phyloP scores from a whole-genome alignment of 2,113 vertebrate species.

The Phasianus colchicus region DNA sequence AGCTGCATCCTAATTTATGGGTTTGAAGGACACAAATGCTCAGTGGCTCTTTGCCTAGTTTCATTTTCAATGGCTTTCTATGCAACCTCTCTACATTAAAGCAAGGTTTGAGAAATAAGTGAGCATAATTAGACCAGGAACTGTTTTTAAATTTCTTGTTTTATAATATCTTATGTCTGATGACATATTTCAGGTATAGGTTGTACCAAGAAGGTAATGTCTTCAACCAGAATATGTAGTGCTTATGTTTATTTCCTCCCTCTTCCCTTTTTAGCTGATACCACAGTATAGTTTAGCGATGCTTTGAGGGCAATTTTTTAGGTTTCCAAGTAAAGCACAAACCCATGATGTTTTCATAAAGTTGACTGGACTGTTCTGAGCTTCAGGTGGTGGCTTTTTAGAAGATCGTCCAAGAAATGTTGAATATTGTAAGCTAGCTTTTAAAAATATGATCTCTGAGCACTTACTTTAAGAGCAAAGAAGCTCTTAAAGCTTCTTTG shows the following conservation, averaged over 20 bases:
- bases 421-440: neutral
- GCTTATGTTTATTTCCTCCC: neutral
- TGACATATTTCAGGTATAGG: neutral
- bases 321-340: neutral
- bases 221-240: neutral
- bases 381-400: neutral
- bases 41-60: neutral
- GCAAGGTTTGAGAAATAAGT: neutral
- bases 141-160: neutral
- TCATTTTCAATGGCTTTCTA: neutral
- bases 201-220: neutral
- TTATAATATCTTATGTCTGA: neutral
- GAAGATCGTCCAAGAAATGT: neutral
- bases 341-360: neutral
- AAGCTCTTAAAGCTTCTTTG: neutral
- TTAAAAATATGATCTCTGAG: neutral
- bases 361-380: neutral
- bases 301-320: neutral
- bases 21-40: neutral
- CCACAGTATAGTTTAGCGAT: neutral
- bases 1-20: neutral
- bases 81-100: neutral
- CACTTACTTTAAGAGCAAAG: neutral
- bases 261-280: neutral
- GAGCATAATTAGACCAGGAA: neutral